Evolutionary conservation across 2,113 vertebrate genomes (phyloP).

Genomic region (Turdus rufiventris): DNA sequence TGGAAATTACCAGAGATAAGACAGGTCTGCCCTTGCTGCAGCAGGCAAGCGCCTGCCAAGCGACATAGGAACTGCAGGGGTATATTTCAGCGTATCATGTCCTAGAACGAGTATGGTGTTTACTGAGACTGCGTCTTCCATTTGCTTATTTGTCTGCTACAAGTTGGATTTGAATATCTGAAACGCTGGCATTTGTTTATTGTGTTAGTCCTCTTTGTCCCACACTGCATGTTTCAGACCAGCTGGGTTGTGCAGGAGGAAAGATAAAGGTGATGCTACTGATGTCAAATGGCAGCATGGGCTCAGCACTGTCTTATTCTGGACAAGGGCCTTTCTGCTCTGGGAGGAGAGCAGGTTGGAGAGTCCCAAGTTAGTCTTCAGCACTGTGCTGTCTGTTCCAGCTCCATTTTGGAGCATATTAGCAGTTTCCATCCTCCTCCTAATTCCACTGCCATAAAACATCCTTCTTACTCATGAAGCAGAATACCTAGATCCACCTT

Average conservation of each 20-base stretch:
- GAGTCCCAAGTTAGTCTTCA: background rate
- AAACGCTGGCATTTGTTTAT: background rate
- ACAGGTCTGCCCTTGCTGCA: background rate
- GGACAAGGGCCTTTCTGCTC: fast-evolving
- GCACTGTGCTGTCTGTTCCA: background rate
- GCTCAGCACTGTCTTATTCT: background rate
- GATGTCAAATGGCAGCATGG: background rate
- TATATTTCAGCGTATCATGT: background rate
- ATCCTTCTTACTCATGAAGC: constrained; percentile 34
- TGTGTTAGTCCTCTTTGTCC: background rate
- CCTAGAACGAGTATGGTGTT: background rate
- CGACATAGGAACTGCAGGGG: background rate
- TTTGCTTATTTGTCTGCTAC: background rate
- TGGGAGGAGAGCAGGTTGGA: background rate
- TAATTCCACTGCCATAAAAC: constrained; percentile 44
- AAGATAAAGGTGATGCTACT: background rate
- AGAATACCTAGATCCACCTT: constrained; percentile 45
- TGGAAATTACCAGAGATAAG: constrained; percentile 30
- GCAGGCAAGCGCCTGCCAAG: background rate
- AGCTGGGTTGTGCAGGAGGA: background rate
- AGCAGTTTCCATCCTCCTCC: constrained; percentile 17
- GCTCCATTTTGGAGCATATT: background rate
- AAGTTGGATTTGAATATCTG: background rate
- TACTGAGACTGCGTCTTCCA: background rate
- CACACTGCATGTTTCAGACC: background rate